A percentile compares a stretch with the other conserved stretches of the same genome.
Evolutionary conservation across 92 coral and sea anemone species (phyloP).

Genomic region (Isaurus tuberculatus): DNA sequence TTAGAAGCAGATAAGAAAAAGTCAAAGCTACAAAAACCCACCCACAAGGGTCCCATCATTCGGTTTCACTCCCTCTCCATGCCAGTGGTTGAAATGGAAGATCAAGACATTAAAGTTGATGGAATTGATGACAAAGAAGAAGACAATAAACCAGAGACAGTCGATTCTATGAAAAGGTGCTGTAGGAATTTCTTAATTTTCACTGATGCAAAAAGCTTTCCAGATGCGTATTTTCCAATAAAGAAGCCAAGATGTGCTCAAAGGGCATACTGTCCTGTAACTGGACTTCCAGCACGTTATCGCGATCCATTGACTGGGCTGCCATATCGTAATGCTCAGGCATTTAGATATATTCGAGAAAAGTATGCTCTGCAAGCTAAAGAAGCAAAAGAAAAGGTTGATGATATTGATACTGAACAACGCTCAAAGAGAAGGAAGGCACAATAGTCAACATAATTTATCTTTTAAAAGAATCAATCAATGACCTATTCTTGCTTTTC

Average conservation of each 20-base stretch:
- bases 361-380: constrained; percentile 82
- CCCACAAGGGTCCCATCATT: constrained; percentile 85
- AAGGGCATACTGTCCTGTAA: constrained; percentile 91
- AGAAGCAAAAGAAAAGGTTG: constrained; percentile 73
- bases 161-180: constrained; percentile 77
- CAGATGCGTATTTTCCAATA: constrained; percentile 84
- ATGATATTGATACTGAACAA: constrained; percentile 65
- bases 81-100: constrained; percentile 89
- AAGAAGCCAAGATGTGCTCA: constrained; percentile 84
- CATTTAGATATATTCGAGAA: constrained; percentile 92
- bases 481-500: too few species aligned
- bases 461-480: not conserved
- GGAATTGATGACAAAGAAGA: constrained; percentile 76
- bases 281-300: constrained; percentile 86
- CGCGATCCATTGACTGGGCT: constrained; percentile 90
- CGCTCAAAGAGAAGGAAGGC: constrained; percentile 57
- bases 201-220: constrained; percentile 94
- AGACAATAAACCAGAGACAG: constrained; percentile 47
- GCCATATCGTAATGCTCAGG: constrained; percentile 89
- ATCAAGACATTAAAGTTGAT: constrained; percentile 84
- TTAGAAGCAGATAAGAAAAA: constrained; percentile 95
- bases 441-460: not conserved
- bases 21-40: constrained; percentile 84
- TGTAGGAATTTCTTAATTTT: constrained; percentile 93
- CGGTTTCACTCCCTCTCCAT: constrained; percentile 91